Evolutionary conservation across 2,888 invertebrate genomes (phyloP).

Genomic region (Drosophila longiperda): DNA sequence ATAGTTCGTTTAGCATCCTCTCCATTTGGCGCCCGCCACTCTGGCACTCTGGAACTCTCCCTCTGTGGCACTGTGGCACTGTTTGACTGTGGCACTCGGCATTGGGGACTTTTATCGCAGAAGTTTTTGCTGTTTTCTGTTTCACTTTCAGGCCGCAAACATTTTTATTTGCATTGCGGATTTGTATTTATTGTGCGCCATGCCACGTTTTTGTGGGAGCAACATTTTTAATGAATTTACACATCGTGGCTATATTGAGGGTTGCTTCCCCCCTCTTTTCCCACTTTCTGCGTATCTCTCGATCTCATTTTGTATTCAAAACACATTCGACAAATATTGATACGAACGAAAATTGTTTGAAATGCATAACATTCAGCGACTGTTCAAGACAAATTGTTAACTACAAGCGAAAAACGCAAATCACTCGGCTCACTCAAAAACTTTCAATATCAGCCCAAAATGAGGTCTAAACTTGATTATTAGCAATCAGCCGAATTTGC

Average conservation of each 20-base stretch:
- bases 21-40: conserved; percentile 11
- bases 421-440: conserved; percentile 54
- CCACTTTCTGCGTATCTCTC: neutral
- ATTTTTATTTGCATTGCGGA: conserved; percentile 76
- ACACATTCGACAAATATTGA: conserved; percentile 79
- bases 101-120: conserved; percentile 57
- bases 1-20: conserved; percentile 69
- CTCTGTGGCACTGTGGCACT: conserved; percentile 1
- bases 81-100: conserved; percentile 11
- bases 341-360: conserved; percentile 76
- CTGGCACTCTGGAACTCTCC: conserved; percentile 2
- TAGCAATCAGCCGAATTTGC: conserved; percentile 62
- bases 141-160: conserved; percentile 68
- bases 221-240: conserved; percentile 80
- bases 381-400: conserved; percentile 72
- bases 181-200: conserved; percentile 68
- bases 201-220: conserved; percentile 56
- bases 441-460: conserved; percentile 41
- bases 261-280: conserved; percentile 1
- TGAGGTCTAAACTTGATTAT: conserved; percentile 71
- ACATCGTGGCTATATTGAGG: conserved; percentile 38
- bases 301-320: conserved; percentile 75
- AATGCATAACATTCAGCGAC: conserved; percentile 63
- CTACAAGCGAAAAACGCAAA: conserved; percentile 69
- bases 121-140: conserved; percentile 51